These are phyloP conservation scores for Diploptera punctata DNA, from an alignment of 2,888 invertebrate species.

Conservation along the genomic window DNA sequence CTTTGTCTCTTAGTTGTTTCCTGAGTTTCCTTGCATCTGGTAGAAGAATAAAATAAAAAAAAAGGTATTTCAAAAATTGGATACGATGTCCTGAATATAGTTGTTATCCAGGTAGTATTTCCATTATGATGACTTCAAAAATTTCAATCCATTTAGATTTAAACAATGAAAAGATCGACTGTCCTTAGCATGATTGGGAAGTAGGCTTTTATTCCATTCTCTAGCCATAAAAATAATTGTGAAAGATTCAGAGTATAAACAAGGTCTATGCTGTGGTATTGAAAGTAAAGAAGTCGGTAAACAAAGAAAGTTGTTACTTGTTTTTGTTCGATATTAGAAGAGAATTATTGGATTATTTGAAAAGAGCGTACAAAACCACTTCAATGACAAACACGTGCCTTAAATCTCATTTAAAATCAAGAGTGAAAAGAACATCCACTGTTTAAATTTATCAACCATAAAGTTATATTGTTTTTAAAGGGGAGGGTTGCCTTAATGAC, in stretches of 20 bases:
- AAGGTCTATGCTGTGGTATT: no score
- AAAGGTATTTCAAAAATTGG: background rate
- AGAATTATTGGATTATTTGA: background rate
- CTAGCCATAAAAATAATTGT: no score
- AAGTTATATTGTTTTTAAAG: background rate
- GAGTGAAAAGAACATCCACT: background rate
- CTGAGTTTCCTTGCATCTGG: no score
- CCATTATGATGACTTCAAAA: background rate
- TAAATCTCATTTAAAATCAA: background rate
- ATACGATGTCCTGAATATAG: background rate
- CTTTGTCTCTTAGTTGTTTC: no score
- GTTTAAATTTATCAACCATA: background rate
- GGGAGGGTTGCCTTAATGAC: background rate
- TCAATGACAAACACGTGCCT: background rate
- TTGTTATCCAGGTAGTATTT: no score
- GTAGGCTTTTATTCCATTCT: no score
- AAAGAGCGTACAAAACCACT: background rate
- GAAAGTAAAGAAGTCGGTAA: background rate
- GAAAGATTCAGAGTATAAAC: no score
- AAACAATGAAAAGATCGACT: background rate
- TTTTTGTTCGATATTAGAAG: no score
- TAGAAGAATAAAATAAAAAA: background rate
- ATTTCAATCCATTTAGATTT: background rate
- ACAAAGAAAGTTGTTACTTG: background rate
- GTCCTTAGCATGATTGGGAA: background rate